A percentile compares a stretch with the other conserved stretches of the same genome.
Evolutionary conservation across 30 jellyfish, hydroid and myxozoan species (phyloP).

Genomic region (Nemopilema nomurai): DNA sequence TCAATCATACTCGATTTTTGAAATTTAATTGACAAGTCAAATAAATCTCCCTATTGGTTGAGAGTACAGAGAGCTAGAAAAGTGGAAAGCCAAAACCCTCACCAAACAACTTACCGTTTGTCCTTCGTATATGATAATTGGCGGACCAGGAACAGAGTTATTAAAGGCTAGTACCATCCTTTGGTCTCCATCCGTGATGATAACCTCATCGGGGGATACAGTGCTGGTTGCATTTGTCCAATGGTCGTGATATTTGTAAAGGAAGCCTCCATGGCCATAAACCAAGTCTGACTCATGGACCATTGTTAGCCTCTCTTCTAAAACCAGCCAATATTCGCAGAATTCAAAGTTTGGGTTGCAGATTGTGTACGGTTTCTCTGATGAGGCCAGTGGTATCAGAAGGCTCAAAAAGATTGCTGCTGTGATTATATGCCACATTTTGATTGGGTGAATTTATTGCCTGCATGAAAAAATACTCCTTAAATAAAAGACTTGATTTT

Average conservation of each 20-base stretch:
- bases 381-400: not conserved
- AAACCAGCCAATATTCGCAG: slow-evolving; percentile 86
- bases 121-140: slow-evolving; percentile 83
- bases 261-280: slow-evolving; percentile 77
- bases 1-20: too few relatives aligned
- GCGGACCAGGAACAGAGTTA: slow-evolving; percentile 96
- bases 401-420: not conserved
- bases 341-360: slow-evolving; percentile 53
- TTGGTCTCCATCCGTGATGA: slow-evolving; percentile 86
- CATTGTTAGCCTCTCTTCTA: slow-evolving; percentile 90
- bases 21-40: too few relatives aligned
- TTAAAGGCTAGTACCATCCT: slow-evolving; percentile 91
- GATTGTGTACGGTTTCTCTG: slow-evolving; percentile 25
- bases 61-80: too few relatives aligned
- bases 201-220: slow-evolving; percentile 84
- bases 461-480: too few relatives aligned
- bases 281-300: slow-evolving; percentile 82
- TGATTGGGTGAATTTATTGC: not conserved
- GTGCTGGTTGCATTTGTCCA: slow-evolving; percentile 79
- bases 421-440: not conserved
- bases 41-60: too few relatives aligned
- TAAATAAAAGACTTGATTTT: too few relatives aligned
- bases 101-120: slow-evolving; percentile 71
- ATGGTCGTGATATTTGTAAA: slow-evolving; percentile 80
- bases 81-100: not conserved